phyloP scores from a whole-genome alignment of 2,888 invertebrate genomes.

The Cylloceria caligata region DNA sequence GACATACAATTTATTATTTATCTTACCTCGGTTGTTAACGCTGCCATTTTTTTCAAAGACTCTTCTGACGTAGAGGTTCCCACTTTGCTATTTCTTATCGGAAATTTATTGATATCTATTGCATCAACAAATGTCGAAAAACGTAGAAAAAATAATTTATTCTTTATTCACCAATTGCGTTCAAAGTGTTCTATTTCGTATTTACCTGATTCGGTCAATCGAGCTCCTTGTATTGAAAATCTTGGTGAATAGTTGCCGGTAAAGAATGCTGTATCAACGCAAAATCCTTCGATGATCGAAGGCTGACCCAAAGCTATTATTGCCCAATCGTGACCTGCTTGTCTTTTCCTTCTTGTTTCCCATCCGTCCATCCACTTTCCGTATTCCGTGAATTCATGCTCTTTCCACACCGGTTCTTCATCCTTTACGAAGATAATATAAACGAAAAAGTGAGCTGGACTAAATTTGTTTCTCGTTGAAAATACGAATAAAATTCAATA shows the following conservation, averaged over 20 bases:
- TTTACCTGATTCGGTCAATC: conserved; percentile 85
- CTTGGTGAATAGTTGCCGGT: conserved; percentile 88
- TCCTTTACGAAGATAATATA: conserved; percentile 76
- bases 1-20: conserved; percentile 1
- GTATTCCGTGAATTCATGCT: conserved; percentile 87
- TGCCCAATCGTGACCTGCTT: conserved; percentile 88
- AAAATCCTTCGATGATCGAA: conserved; percentile 86
- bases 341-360: conserved; percentile 88
- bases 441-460: conserved; percentile 2
- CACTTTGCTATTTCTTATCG: conserved; percentile 79
- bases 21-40: conserved; percentile 82
- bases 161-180: not conserved
- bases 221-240: conserved; percentile 88
- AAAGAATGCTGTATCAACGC: conserved; percentile 88
- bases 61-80: conserved; percentile 86
- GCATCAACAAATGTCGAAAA: conserved; percentile 6
- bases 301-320: conserved; percentile 87
- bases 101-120: conserved; percentile 68
- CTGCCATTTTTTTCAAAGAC: conserved; percentile 84
- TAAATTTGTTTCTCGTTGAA: not conserved
- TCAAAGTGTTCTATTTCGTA: not conserved
- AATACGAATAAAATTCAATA: too few species aligned
- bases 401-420: conserved; percentile 86
- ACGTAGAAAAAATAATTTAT: not conserved
- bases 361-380: conserved; percentile 91